Evolutionary conservation across 23 tunicate species (phyloP).

Genomic region (Oikopleura vanhoeffeni): DNA sequence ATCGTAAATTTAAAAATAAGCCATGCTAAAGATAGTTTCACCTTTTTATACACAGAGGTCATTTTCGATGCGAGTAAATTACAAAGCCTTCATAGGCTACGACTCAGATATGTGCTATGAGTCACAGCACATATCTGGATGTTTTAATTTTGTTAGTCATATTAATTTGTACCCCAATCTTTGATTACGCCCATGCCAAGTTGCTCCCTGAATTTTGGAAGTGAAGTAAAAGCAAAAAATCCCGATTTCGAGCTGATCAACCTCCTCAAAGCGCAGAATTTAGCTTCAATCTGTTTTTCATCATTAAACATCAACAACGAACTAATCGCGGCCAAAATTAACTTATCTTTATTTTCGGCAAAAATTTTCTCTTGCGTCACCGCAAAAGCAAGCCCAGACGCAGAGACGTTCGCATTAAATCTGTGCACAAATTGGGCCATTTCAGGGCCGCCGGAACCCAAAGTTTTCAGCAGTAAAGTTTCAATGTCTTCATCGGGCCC

Average conservation of each 20-base stretch:
- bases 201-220: constrained; percentile 27
- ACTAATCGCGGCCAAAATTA: constrained; percentile 43
- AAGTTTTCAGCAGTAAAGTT: constrained; percentile 47
- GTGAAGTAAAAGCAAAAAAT: constrained; percentile 50
- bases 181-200: neutral
- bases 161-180: no score
- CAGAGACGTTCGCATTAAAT: constrained; percentile 38
- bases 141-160: no score
- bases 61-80: no score
- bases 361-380: constrained; percentile 90
- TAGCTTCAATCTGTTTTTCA: constrained; percentile 50
- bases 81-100: no score
- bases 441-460: constrained; percentile 52
- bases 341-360: constrained; percentile 82
- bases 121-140: no score
- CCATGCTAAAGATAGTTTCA: no score
- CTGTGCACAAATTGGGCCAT: constrained; percentile 45
- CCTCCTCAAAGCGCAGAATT: constrained; percentile 63
- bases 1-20: no score
- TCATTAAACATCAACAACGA: constrained; percentile 44
- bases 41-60: no score
- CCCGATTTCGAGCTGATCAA: constrained; percentile 87
- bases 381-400: constrained; percentile 56
- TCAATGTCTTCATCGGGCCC: constrained; percentile 84
- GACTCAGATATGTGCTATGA: no score